These are phyloP conservation scores for Neogobius melanostomus DNA, from an alignment of 2,113 vertebrate genomes.

Conservation along the genomic window DNA sequence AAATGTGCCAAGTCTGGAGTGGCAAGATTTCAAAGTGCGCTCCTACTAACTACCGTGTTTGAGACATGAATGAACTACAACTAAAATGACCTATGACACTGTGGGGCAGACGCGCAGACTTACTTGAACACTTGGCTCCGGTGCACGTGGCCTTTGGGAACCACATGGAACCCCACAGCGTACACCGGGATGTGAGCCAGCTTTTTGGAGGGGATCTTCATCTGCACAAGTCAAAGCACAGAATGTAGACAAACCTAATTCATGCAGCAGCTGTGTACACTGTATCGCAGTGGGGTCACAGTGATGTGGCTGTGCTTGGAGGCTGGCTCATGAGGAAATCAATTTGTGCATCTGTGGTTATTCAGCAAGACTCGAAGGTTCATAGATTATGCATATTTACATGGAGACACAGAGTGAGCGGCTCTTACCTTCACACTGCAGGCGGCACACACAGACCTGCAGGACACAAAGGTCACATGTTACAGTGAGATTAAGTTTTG, in stretches of 20 bases:
- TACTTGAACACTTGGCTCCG: slow-evolving; percentile 88
- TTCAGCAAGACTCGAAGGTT: too few relatives aligned
- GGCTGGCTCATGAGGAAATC: too few relatives aligned
- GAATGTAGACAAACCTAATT: background rate
- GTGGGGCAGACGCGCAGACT: slow-evolving; percentile 57
- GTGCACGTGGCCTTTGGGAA: slow-evolving; percentile 67
- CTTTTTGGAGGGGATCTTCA: slow-evolving; percentile 97
- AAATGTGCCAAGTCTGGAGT: too few relatives aligned
- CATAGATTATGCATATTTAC: too few relatives aligned
- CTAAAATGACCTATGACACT: background rate
- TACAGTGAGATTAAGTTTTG: background rate
- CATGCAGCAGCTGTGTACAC: background rate
- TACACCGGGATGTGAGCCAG: slow-evolving; percentile 94
- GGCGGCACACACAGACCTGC: slow-evolving; percentile 86
- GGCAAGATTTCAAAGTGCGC: too few relatives aligned
- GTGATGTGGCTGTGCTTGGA: too few relatives aligned
- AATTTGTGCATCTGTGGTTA: too few relatives aligned
- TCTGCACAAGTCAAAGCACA: slow-evolving; percentile 69
- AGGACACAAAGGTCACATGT: slow-evolving; percentile 15
- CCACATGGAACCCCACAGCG: slow-evolving; percentile 88
- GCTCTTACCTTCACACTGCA: slow-evolving; percentile 90
- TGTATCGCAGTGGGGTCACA: too few relatives aligned
- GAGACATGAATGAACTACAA: too few relatives aligned
- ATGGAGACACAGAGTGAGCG: background rate
- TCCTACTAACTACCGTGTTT: too few relatives aligned